Evolutionary conservation across 2,888 invertebrate genomes (phyloP).

Genomic region (Masnerella sp.): DNA sequence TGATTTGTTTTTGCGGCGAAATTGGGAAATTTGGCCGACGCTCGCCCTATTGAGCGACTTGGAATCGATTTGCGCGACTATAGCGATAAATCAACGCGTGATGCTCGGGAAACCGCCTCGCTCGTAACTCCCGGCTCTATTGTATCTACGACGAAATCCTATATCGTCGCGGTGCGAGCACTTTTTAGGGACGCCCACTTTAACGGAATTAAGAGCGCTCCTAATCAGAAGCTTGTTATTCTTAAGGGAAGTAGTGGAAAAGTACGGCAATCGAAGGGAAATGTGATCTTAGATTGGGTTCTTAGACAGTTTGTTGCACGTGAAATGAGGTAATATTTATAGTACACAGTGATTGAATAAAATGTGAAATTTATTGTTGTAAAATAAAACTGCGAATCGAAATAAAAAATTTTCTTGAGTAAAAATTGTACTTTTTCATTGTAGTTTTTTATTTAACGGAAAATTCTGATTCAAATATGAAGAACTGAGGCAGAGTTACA

Average conservation of each 20-base stretch:
- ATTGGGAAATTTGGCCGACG: slow-evolving; percentile 54
- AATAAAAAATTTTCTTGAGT: too few relatives aligned
- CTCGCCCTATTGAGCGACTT: slow-evolving; percentile 57
- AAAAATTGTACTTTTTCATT: too few relatives aligned
- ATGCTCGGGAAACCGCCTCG: slow-evolving; percentile 58
- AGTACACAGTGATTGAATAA: not conserved
- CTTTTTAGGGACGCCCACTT: slow-evolving; percentile 47
- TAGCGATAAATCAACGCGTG: slow-evolving; percentile 54
- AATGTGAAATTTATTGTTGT: not conserved
- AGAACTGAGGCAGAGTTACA: too few relatives aligned
- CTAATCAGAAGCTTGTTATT: too few relatives aligned
- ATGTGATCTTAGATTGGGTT: not conserved
- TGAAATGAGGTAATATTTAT: too few relatives aligned
- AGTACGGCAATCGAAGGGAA: not conserved
- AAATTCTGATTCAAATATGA: too few relatives aligned
- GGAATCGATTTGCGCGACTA: slow-evolving; percentile 59
- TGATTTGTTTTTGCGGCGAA: slow-evolving; percentile 54
- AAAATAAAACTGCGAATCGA: too few relatives aligned
- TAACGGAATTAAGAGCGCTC: slow-evolving; percentile 55
- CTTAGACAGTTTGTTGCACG: too few relatives aligned
- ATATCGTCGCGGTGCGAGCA: slow-evolving; percentile 44
- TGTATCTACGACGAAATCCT: slow-evolving; percentile 61
- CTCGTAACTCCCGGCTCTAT: slow-evolving; percentile 59
- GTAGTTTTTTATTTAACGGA: too few relatives aligned
- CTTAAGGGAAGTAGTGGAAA: too few relatives aligned